Conservation (phyloP, 1,140 invertebrate species). For the Aricia agestis region DNA sequence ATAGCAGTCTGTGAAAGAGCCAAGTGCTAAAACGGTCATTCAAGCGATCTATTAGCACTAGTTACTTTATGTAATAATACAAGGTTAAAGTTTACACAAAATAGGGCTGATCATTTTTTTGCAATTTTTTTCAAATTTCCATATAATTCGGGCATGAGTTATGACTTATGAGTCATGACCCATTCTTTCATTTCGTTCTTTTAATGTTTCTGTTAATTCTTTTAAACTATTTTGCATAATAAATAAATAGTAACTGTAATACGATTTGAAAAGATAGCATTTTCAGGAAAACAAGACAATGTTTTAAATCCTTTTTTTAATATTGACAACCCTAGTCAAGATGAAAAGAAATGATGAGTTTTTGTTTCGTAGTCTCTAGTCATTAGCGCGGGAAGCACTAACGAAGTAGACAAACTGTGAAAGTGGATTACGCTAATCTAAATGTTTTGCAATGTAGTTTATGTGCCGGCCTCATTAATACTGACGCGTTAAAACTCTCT, state of each 20-base stretch:
- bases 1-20: conserved; percentile 25
- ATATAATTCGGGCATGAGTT: background rate
- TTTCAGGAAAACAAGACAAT: no score
- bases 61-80: conserved; percentile 34
- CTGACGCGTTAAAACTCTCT: conserved; percentile 20
- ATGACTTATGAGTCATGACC: no score
- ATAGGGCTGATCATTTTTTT: background rate
- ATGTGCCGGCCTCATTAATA: conserved; percentile 29
- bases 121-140: background rate
- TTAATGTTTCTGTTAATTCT: no score
- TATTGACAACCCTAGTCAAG: conserved; percentile 17
- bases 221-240: no score
- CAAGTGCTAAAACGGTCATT: conserved; percentile 32
- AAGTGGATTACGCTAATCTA: conserved; percentile 41
- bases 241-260: no score
- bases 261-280: no score
- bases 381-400: conserved; percentile 34
- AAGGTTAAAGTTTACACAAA: conserved; percentile 3
- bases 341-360: conserved; percentile 31
- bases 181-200: no score
- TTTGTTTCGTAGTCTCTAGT: conserved; percentile 31
- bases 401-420: conserved; percentile 33
- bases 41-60: conserved; percentile 33
- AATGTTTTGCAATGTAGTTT: conserved; percentile 39
- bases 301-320: background rate